Percentiles rank a stretch among this genome's conserved stretches.
Evolutionary conservation across 2,888 invertebrate genomes (phyloP).

Genomic region (Conomelus anceps): DNA sequence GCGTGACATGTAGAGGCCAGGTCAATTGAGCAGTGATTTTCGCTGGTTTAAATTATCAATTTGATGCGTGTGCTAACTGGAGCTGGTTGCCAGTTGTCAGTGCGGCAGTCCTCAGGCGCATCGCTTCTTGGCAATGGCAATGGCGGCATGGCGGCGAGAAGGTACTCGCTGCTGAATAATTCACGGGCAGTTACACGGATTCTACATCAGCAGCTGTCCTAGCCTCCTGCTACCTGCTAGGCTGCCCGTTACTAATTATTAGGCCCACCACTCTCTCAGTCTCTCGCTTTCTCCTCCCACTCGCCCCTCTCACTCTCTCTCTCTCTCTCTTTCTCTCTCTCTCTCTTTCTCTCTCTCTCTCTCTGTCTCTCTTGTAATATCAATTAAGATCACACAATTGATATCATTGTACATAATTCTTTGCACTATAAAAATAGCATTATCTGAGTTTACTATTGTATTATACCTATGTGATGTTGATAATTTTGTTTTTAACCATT

Average conservation of each 20-base stretch:
- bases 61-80: not conserved
- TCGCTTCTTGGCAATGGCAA: too few species aligned
- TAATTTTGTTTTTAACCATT: too few species aligned
- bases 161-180: not conserved
- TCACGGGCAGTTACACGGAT: not conserved
- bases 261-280: too few species aligned
- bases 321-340: too few species aligned
- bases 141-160: not conserved
- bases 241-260: not conserved
- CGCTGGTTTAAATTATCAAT: not conserved
- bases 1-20: not conserved
- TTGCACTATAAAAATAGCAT: too few species aligned
- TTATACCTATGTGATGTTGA: too few species aligned
- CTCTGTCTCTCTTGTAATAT: too few species aligned
- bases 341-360: too few species aligned
- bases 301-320: too few species aligned
- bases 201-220: not conserved
- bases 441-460: too few species aligned
- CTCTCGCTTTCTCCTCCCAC: not conserved
- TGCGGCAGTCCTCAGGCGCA: not conserved
- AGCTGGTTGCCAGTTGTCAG: not conserved
- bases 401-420: too few species aligned
- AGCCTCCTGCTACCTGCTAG: not conserved
- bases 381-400: too few species aligned
- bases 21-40: not conserved